A percentile compares a stretch with the other conserved stretches of the same genome.
Evolutionary conservation across 2,888 invertebrate species (phyloP).

Genomic region (Maniola hyperantus): DNA sequence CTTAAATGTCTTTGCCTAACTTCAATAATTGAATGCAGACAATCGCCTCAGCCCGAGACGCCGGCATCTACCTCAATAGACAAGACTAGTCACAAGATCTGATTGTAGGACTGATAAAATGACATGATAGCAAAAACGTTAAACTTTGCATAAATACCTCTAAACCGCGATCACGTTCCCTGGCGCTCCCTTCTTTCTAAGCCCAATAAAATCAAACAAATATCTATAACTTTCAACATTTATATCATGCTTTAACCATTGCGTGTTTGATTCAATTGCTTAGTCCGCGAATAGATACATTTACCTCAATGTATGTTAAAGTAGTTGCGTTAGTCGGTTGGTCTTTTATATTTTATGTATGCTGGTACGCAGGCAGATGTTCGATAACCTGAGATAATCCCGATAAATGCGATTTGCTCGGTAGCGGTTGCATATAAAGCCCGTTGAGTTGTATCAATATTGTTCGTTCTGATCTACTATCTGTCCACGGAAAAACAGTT

Average conservation of each 20-base stretch:
- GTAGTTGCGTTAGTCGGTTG: conserved; percentile 32
- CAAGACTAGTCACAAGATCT: conserved; percentile 34
- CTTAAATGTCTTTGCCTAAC: background rate
- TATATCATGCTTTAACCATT: conserved; percentile 39
- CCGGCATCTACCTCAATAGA: conserved; percentile 26
- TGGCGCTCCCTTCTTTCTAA: conserved; percentile 54
- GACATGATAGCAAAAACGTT: conserved; percentile 48
- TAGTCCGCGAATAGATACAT: background rate
- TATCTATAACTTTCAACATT: conserved; percentile 26
- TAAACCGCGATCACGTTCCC: conserved; percentile 67
- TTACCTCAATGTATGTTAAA: conserved; percentile 44
- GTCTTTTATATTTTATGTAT: conserved; percentile 24
- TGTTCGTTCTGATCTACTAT: conserved; percentile 41
- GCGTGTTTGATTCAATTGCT: conserved; percentile 24
- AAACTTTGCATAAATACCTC: conserved; percentile 71
- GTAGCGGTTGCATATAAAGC: conserved; percentile 62
- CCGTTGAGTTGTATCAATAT: conserved; percentile 52
- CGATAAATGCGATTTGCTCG: conserved; percentile 72
- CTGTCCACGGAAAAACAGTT: conserved; percentile 31
- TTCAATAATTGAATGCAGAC: background rate
- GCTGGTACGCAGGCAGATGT: conserved; percentile 56
- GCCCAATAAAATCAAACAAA: conserved; percentile 41
- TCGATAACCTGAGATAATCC: conserved; percentile 77
- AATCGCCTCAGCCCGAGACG: conserved; percentile 13
- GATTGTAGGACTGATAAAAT: conserved; percentile 49